Base-by-base conservation (phyloP, 2,888 invertebrate species). In the Lumbricus terrestris region DNA sequence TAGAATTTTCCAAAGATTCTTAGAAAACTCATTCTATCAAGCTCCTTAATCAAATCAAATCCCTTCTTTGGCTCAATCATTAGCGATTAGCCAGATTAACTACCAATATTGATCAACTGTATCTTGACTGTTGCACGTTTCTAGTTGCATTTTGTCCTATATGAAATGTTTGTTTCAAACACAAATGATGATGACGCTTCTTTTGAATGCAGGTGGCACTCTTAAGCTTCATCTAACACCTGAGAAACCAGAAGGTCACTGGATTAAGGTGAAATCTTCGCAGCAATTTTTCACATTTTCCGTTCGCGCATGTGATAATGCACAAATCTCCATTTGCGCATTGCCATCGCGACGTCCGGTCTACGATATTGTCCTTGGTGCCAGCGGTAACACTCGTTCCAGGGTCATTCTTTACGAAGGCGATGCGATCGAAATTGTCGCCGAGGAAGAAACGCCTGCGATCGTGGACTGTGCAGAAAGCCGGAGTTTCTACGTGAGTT, bases 401-500 rank as follows among this genome's bases (percentile, higher is more conserved):
- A 34, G 37, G 89, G 82, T 89, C 23, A 11, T 33, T 37, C 69
- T 23, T 8, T 47, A 82, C 34, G 29, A 42, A 0, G 82, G 29
- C 34, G 69, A 47, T 33, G 82, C 33, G 20, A 85, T 85, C 6
- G 35, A n/a, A 34, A 4, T 20, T 37, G 85, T 15, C 35, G 34
- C 88, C 47, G 35, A 40, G 42, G 47, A 42, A 40, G 20, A 38
- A 40, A 90, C 90, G 34, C 47, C 88, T 33, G 88, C 37, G 54
- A 47, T 89, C 89, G 38, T 89, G 6, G 82, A 89, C n/a, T 88
- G 88, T 18, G 5, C 69, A 29, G 90, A 47, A 29, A 82, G 88
- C 88, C 82, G 85, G 38, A 69, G 82, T 37, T 91, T 90, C 88
- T 90, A 88, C 88, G n/a, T 91, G 29, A 91, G 91, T 54, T 91